A percentile compares a stretch with the other conserved stretches of the same genome.
Conservation (phyloP, 1,140 invertebrate species). For the Medauroidea extradentata region DNA sequence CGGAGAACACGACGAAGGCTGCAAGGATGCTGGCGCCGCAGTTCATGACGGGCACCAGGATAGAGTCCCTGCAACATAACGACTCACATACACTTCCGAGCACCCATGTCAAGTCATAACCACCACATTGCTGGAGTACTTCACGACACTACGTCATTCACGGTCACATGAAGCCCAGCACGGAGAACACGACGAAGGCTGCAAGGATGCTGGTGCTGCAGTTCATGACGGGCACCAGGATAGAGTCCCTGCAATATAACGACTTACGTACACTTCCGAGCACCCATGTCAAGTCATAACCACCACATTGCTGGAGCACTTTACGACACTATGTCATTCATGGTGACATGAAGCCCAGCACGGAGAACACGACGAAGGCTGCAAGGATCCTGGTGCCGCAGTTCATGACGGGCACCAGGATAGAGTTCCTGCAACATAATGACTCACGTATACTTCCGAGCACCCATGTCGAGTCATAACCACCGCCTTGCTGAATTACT, state of each 20-base stretch:
- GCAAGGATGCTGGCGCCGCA: slow-evolving; percentile 39
- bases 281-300: neutral
- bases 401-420: slow-evolving; percentile 38
- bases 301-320: neutral
- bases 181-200: slow-evolving; percentile 43
- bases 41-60: slow-evolving; percentile 38
- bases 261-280: too few species aligned
- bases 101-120: neutral
- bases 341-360: slow-evolving; percentile 45
- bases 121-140: neutral
- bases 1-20: slow-evolving; percentile 43
- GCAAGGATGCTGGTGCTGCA: slow-evolving; percentile 39
- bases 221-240: slow-evolving; percentile 38
- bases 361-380: slow-evolving; percentile 43
- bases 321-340: too few species aligned
- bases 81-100: too few species aligned
- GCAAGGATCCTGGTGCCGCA: slow-evolving; percentile 39
- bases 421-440: slow-evolving; percentile 32
- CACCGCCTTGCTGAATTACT: neutral
- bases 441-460: too few species aligned
- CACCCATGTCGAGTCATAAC: neutral
- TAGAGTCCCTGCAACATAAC: slow-evolving; percentile 32
- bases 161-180: slow-evolving; percentile 45
- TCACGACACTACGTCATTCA: too few species aligned
- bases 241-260: slow-evolving; percentile 32